These are phyloP conservation scores for Piscicola geometra DNA, from an alignment of 2,888 invertebrate genomes.

Conservation along the genomic window DNA sequence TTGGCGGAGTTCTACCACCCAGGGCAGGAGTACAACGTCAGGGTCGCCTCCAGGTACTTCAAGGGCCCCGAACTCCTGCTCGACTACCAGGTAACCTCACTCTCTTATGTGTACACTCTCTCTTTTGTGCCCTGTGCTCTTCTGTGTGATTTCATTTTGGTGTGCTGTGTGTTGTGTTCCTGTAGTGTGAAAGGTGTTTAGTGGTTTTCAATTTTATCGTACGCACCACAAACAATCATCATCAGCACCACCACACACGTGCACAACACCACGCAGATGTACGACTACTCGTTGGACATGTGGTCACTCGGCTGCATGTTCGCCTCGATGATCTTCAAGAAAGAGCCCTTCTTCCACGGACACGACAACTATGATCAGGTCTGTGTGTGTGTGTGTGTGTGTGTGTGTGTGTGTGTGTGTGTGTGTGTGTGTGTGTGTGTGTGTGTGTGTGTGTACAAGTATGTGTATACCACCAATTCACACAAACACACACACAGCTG, in stretches of 20 bases:
- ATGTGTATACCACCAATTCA: constrained; percentile 30
- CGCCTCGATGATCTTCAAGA: constrained; percentile 97
- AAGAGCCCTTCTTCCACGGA: constrained; percentile 99
- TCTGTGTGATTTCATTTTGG: no score
- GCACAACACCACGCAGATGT: constrained; percentile 70
- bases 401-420: no score
- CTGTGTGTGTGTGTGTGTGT: no score
- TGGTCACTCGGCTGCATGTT: constrained; percentile 99
- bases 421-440: no score
- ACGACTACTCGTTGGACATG: constrained; percentile 99
- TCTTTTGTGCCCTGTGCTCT: no score
- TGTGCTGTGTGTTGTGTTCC: not conserved
- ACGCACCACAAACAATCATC: no score
- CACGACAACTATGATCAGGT: constrained; percentile 98
- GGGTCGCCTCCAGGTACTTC: constrained; percentile 98
- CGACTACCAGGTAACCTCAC: constrained; percentile 73
- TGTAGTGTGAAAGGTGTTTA: no score
- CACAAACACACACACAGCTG: no score
- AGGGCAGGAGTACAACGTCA: constrained; percentile 98
- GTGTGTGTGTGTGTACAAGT: no score
- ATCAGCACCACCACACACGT: not conserved
- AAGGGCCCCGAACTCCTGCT: constrained; percentile 97
- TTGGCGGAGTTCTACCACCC: constrained; percentile 99
- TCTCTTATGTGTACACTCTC: no score
- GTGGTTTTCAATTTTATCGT: no score